Evolutionary conservation across 1,140 invertebrate species (phyloP), one percentile per base, ranked within the genome.

Genomic region (Myzus persicae): DNA sequence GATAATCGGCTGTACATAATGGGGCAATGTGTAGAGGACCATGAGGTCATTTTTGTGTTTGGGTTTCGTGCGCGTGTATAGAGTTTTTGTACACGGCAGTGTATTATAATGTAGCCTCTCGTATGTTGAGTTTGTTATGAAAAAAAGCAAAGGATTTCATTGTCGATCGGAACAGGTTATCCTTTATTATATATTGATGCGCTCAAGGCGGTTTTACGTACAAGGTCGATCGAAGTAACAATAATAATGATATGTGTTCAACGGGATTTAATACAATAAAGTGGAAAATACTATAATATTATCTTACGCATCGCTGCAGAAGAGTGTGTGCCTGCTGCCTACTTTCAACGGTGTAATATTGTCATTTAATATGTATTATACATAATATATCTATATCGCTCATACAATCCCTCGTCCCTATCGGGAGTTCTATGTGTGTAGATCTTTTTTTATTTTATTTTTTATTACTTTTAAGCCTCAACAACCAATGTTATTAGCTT

Each of bases 131-230:
- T 76, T 76, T 6, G n/a, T 76, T 76, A 36, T 76, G 59, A 76
- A n/a, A 76, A 51, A 76, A 76, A n/a, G 59, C 36, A 76, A 76
- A 76, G n/a, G 59, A 76, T n/a, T 76, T 76, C 59, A 67, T 67
- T 67, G 59, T 67, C 59, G 59, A 67, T 67, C 59, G 18, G 18
- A 76, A 76, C 59, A 76, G 59, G 59, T 76, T n/a, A 76, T n/a
- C 59, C 14, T 76, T 76, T 76, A 76, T 76, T 76, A 76, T 76
- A 76, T 76, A 76, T 67, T 67, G 59, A 67, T n/a, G 14, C n/a
- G 59, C 59, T 76, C 59, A 76, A 76, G 59, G 59, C 59, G n/a
- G 14, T 76, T 76, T 76, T 76, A 76, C 31, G n/a, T 76, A n/a
- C 59, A 76, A 76, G 59, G 59, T 76, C 59, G 36, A 76, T 18